Evolutionary conservation across 2,113 vertebrate genomes (phyloP).

Genomic region (Morone saxatilis): DNA sequence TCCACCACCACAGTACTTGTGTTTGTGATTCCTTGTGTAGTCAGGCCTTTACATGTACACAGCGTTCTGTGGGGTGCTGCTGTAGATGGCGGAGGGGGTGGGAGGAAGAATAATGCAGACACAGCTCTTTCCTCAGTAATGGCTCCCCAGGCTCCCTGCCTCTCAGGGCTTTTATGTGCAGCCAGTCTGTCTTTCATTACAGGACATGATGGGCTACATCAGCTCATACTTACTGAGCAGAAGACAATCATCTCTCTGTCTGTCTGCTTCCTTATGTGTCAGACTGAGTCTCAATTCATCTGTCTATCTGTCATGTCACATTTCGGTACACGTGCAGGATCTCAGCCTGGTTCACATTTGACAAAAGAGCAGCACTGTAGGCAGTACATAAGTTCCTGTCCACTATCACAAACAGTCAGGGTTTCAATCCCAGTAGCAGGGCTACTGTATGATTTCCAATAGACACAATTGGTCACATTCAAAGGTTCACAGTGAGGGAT

Average conservation of each 20-base stretch:
- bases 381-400: neutral
- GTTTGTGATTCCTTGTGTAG: neutral
- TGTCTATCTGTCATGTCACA: neutral
- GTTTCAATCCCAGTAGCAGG: constrained; percentile 1
- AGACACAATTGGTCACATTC: neutral
- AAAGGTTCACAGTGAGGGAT: neutral
- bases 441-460: neutral
- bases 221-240: constrained; percentile 34
- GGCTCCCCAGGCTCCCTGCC: constrained; percentile 41
- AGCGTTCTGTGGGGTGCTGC: neutral
- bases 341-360: neutral
- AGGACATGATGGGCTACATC: constrained; percentile 57
- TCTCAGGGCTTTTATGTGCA: constrained; percentile 64
- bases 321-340: neutral
- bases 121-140: constrained; percentile 56
- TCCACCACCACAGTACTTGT: neutral
- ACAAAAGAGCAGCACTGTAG: neutral
- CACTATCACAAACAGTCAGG: neutral
- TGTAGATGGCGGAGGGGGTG: neutral
- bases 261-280: constrained; percentile 11
- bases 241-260: constrained; percentile 28
- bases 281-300: constrained; percentile 4
- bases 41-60: neutral
- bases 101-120: constrained; percentile 36
- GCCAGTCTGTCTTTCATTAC: constrained; percentile 70